These are phyloP conservation scores for Myripristis murdjan DNA, from an alignment of 2,797 vertebrate genomes.

Conservation along the genomic window DNA sequence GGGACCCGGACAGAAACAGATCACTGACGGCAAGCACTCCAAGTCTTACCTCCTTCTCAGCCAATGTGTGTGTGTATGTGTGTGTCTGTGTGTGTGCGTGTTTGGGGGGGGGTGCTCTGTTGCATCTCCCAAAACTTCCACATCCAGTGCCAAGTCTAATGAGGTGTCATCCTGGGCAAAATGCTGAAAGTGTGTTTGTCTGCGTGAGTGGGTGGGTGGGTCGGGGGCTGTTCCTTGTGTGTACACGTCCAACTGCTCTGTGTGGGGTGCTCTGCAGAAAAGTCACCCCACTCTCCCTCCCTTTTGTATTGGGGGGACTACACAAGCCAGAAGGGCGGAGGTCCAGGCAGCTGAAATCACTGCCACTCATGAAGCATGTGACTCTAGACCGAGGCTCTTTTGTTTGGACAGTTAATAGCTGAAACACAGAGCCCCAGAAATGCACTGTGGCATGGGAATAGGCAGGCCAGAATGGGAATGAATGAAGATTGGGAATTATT, in stretches of 20 bases:
- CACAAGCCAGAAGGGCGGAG: slow-evolving; percentile 72
- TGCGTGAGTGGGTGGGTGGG: slow-evolving; percentile 74
- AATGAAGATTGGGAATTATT: slow-evolving; percentile 49
- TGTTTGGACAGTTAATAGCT: slow-evolving; percentile 75
- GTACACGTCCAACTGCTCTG: slow-evolving; percentile 51
- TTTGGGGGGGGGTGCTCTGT: slow-evolving; percentile 43
- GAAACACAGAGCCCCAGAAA: slow-evolving; percentile 63
- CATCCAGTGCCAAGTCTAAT: slow-evolving; percentile 70
- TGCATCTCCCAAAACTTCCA: slow-evolving; percentile 74
- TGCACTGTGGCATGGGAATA: slow-evolving; percentile 55
- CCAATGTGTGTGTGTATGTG: no score
- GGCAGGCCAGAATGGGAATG: slow-evolving; percentile 49
- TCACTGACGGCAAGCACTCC: slow-evolving; percentile 48
- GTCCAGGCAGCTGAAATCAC: slow-evolving; percentile 80
- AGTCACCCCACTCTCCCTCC: slow-evolving; percentile 80
- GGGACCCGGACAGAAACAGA: slow-evolving; percentile 71
- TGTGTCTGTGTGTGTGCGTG: no score
- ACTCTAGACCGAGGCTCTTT: slow-evolving; percentile 75
- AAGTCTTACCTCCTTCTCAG: slow-evolving; percentile 68
- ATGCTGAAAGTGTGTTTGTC: slow-evolving; percentile 76
- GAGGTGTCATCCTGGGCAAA: slow-evolving; percentile 71
- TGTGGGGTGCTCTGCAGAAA: slow-evolving; percentile 67
- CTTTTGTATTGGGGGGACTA: slow-evolving; percentile 71
- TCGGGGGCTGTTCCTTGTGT: slow-evolving; percentile 73
- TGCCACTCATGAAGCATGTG: slow-evolving; percentile 77